Conservation (phyloP, 2,113 vertebrate species). For the Euleptes europaea region DNA sequence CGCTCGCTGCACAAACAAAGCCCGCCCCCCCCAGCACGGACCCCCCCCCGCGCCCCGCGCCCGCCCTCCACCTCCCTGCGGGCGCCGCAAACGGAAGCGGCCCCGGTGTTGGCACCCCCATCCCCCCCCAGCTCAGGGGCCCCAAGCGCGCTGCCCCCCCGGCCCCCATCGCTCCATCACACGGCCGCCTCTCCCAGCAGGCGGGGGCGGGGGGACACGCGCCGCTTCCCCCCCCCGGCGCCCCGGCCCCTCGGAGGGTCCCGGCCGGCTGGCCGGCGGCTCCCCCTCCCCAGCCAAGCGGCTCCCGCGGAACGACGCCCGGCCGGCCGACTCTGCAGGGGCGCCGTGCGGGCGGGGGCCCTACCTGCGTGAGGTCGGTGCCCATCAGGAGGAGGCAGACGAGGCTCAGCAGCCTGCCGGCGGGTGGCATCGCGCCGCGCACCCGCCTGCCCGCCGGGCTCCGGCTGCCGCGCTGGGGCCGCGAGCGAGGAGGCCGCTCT, state of each 20-base stretch:
- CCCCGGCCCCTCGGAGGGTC: no score
- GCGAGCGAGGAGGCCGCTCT: conserved; percentile 28
- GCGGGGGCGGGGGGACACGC: no score
- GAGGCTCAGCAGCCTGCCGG: conserved; percentile 92
- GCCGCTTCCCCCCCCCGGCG: accelerated
- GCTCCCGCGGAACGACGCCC: no score
- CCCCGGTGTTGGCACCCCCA: not conserved
- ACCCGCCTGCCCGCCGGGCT: conserved; percentile 56
- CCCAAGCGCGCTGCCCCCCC: no score
- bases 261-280: no score
- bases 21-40: not conserved
- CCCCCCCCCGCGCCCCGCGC: no score
- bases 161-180: not conserved
- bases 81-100: not conserved
- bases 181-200: no score
- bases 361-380: conserved; percentile 98
- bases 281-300: no score
- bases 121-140: no score
- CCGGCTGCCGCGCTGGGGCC: conserved; percentile 31
- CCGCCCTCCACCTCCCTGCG: not conserved
- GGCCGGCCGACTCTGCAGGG: no score
- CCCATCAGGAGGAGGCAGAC: conserved; percentile 92
- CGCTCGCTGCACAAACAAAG: no score
- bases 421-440: conserved; percentile 88
- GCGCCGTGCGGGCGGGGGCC: conserved; percentile 52